Conservation (phyloP, 2,113 vertebrate species). For the Microtus montanus region DNA sequence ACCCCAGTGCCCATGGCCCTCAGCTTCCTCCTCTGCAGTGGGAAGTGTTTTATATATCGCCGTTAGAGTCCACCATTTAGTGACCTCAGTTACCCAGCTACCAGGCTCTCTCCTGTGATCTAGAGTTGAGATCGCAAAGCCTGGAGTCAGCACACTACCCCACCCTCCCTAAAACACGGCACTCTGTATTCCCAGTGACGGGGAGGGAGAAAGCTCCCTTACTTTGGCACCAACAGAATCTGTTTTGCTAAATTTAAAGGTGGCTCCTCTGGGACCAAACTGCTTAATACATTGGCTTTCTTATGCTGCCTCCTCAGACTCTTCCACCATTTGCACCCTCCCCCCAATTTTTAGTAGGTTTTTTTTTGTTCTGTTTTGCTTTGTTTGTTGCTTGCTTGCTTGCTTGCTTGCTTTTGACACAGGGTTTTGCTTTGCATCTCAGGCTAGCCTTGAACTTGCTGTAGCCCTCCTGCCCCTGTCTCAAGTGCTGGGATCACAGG, state of each 20-base stretch:
- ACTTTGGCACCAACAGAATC: neutral
- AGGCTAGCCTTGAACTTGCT: neutral
- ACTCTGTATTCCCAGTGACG: neutral
- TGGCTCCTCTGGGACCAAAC: neutral
- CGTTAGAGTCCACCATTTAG: neutral
- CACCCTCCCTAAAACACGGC: rapidly evolving
- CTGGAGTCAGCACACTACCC: neutral
- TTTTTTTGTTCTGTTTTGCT: neutral
- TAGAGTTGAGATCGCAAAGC: neutral
- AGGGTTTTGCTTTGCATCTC: neutral
- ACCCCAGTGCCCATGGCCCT: neutral
- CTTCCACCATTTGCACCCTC: too few species aligned
- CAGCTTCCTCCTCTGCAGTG: neutral
- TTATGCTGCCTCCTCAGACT: neutral
- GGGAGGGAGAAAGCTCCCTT: neutral
- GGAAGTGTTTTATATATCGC: neutral
- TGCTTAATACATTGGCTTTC: neutral
- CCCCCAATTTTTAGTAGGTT: neutral
- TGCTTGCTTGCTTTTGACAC: neutral
- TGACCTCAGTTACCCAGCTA: rapidly evolving
- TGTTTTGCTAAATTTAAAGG: neutral
- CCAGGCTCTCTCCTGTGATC: neutral
- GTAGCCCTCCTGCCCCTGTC: neutral
- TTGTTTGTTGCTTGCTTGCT: neutral
- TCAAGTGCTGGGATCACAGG: neutral